A percentile compares a stretch with the other conserved stretches of the same genome.
Conservation (phyloP, 2,797 vertebrate species). For the Gephyroberyx darwinii region DNA sequence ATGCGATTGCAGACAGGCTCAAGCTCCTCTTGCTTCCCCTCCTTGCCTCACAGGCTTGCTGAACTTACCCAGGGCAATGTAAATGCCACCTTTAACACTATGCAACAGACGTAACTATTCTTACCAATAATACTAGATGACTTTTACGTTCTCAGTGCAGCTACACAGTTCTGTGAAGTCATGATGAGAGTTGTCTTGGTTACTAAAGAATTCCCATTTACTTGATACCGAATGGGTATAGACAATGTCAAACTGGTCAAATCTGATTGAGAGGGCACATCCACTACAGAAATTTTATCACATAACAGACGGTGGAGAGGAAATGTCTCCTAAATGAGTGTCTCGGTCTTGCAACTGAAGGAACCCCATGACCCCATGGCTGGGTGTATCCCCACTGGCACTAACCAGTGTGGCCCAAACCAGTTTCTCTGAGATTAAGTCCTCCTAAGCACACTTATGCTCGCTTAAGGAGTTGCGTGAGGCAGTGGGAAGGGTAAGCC, state of each 20-base stretch:
- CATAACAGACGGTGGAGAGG: slow-evolving; percentile 31
- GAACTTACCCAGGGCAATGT: slow-evolving; percentile 44
- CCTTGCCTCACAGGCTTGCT: slow-evolving; percentile 27
- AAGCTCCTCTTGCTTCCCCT: slow-evolving; percentile 58
- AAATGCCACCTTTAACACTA: slow-evolving; percentile 36
- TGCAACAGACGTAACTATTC: slow-evolving; percentile 39
- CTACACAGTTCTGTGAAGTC: slow-evolving; percentile 31
- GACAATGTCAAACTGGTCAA: slow-evolving; percentile 19
- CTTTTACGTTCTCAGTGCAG: slow-evolving; percentile 35
- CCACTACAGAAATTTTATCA: slow-evolving; percentile 52
- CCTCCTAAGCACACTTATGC: slow-evolving; percentile 78
- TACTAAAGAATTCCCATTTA: slow-evolving; percentile 27
- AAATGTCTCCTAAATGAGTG: slow-evolving; percentile 26
- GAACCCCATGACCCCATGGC: slow-evolving; percentile 71
- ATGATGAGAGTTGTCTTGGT: slow-evolving; percentile 27
- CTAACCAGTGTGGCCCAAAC: slow-evolving; percentile 66
- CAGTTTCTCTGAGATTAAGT: slow-evolving; percentile 79
- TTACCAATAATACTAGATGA: slow-evolving; percentile 26
- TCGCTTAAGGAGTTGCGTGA: slow-evolving; percentile 80
- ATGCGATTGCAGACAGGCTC: slow-evolving; percentile 70
- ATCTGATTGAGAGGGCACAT: slow-evolving; percentile 27
- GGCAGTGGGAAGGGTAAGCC: slow-evolving; percentile 77
- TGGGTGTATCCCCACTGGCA: slow-evolving; percentile 56
- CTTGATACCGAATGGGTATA: slow-evolving; percentile 16
- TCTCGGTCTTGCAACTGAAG: slow-evolving; percentile 56